Percentiles rank a stretch among this genome's conserved stretches.
Conservation (phyloP, 1,140 invertebrate species). For the Camponotus vicinus region DNA sequence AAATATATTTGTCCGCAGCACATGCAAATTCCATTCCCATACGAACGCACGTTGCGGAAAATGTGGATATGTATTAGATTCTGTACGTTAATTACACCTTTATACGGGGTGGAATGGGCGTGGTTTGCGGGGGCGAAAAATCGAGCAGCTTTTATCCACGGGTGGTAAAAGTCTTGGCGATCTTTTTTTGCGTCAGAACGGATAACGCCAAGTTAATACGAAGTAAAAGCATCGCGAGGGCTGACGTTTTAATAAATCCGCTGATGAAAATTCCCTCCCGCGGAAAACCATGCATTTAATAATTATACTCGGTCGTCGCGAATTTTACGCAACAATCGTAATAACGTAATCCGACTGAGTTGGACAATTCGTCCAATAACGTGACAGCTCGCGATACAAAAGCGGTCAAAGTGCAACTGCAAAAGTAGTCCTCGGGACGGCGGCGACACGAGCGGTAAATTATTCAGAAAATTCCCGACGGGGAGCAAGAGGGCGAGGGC, state of each 20-base stretch:
- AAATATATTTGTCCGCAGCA: too few relatives aligned
- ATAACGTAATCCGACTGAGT: constrained; percentile 9
- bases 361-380: constrained; percentile 13
- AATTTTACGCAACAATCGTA: constrained; percentile 20
- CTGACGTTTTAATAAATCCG: constrained; percentile 49
- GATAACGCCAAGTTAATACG: constrained; percentile 47
- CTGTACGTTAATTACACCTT: constrained; percentile 43
- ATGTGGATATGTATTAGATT: too few relatives aligned
- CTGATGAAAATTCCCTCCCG: constrained; percentile 8
- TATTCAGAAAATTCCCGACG: constrained; percentile 67
- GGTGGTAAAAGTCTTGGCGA: background rate
- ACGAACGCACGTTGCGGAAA: too few relatives aligned
- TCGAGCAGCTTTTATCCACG: constrained; percentile 42
- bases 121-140: constrained; percentile 46
- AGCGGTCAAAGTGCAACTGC: constrained; percentile 9
- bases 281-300: background rate
- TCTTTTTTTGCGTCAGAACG: constrained; percentile 32
- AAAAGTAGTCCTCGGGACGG: constrained; percentile 32
- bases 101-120: constrained; percentile 39
- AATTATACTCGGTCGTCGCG: background rate
- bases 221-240: constrained; percentile 30
- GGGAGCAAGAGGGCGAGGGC: background rate
- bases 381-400: constrained; percentile 38
- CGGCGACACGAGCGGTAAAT: constrained; percentile 53
- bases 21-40: too few relatives aligned